A percentile compares a stretch with the other conserved stretches of the same genome.
Conservation (phyloP, 2,113 vertebrate genomes). For the Clarias magur region DNA sequence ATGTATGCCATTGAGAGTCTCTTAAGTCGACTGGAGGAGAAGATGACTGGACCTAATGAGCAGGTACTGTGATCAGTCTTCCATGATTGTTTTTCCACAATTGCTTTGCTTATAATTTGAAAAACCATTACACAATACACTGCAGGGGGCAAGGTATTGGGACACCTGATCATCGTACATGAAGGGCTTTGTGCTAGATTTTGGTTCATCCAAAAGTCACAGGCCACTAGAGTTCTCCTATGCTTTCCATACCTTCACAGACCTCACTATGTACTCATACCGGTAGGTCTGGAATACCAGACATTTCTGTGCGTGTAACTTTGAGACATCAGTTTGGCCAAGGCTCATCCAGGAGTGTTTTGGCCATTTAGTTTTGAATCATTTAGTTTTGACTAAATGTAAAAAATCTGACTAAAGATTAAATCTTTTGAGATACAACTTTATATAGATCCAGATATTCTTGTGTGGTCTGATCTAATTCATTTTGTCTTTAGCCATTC, state of each 20-base stretch:
- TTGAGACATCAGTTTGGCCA: too few species aligned
- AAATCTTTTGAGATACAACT: neutral
- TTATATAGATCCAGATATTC: neutral
- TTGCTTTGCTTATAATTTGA: neutral
- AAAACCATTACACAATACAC: neutral
- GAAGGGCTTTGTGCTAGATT: neutral
- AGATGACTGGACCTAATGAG: conserved; percentile 68
- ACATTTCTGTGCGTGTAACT: neutral
- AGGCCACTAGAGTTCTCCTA: too few species aligned
- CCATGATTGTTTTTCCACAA: neutral
- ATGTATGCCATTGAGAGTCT: conserved; percentile 78
- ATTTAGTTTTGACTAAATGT: neutral
- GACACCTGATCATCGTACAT: neutral
- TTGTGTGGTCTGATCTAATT: neutral
- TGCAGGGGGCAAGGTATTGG: neutral
- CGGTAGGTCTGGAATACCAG: neutral
- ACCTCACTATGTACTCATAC: neutral
- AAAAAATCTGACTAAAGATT: neutral
- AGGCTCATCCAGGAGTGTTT: neutral
- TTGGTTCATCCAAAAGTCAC: neutral
- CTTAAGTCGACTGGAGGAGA: conserved; percentile 79
- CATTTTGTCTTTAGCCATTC: neutral
- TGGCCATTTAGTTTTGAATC: neutral
- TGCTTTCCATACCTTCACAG: neutral
- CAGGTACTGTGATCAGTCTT: conserved; percentile 24